A percentile compares a stretch with the other conserved stretches of the same genome.
phyloP scores from a whole-genome alignment of 2,888 invertebrate species.

The Blastobasis adustella region DNA sequence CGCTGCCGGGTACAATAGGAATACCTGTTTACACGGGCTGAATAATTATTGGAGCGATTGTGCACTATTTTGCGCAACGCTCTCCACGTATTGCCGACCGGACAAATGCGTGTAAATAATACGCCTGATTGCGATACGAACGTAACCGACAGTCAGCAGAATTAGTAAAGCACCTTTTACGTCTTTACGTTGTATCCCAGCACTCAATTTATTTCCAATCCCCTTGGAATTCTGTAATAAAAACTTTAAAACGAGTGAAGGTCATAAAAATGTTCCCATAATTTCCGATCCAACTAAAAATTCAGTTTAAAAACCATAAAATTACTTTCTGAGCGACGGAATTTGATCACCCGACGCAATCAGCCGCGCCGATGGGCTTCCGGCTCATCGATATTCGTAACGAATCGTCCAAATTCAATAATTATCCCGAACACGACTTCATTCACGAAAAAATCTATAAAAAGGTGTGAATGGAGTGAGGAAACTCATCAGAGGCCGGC shows the following conservation, averaged over 20 bases:
- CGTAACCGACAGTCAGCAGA: too few species aligned
- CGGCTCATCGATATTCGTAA: slow-evolving; percentile 73
- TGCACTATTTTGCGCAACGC: background rate
- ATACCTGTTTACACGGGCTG: slow-evolving; percentile 20
- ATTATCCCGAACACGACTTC: slow-evolving; percentile 74
- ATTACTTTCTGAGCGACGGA: slow-evolving; percentile 64
- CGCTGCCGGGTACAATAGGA: slow-evolving; percentile 18
- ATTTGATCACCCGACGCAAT: slow-evolving; percentile 64
- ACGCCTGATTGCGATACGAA: too few species aligned
- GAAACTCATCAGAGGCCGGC: slow-evolving; percentile 43
- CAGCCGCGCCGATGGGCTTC: slow-evolving; percentile 65
- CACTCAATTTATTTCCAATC: background rate
- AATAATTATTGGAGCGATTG: slow-evolving; percentile 20
- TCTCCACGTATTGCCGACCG: too few species aligned
- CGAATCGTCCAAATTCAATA: slow-evolving; percentile 74
- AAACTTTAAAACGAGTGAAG: too few species aligned
- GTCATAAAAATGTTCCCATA: slow-evolving; percentile 6
- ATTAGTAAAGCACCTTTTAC: too few species aligned
- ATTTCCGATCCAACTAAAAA: slow-evolving; percentile 39
- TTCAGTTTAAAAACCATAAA: slow-evolving; percentile 67
- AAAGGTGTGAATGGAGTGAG: slow-evolving; percentile 73
- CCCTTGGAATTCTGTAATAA: slow-evolving; percentile 1
- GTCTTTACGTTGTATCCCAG: too few species aligned
- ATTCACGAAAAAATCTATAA: slow-evolving; percentile 68
- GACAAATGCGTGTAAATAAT: too few species aligned